These are phyloP conservation scores for Gymnarchus niloticus DNA, from an alignment of 2,113 vertebrate species.

Conservation along the genomic window DNA sequence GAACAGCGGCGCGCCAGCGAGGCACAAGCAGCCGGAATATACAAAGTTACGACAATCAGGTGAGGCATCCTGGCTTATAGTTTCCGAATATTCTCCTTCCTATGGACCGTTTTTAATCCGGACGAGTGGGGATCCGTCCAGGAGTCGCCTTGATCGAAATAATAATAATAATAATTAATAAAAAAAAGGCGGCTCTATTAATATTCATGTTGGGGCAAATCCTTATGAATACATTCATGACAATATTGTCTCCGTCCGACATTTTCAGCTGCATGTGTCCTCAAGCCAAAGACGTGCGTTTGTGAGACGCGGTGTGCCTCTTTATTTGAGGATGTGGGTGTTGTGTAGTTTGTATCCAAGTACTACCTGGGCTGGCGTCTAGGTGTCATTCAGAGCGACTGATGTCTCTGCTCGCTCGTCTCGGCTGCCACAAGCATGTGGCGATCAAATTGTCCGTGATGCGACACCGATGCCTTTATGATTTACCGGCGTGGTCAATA, in stretches of 20 bases:
- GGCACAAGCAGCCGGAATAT: too few species aligned
- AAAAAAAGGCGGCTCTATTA: constrained; percentile 6
- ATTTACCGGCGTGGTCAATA: background rate
- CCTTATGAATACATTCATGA: background rate
- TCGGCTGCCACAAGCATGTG: background rate
- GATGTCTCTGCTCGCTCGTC: too few species aligned
- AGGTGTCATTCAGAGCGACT: background rate
- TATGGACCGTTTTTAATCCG: background rate
- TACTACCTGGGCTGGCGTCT: background rate
- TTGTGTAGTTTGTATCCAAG: background rate
- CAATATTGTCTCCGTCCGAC: background rate
- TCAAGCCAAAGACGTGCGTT: background rate
- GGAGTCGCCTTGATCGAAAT: background rate
- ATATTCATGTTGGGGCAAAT: background rate
- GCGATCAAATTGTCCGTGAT: background rate
- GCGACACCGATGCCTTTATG: background rate
- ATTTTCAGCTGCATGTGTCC: background rate
- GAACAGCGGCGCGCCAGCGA: background rate
- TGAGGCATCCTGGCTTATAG: background rate
- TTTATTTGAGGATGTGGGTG: background rate
- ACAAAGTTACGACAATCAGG: background rate
- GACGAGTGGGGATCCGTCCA: background rate
- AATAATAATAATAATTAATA: too few species aligned
- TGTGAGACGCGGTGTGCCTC: too few species aligned
- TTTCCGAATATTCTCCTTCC: background rate